Conservation (phyloP, 2,113 vertebrate genomes). For the Sorex araneus region DNA sequence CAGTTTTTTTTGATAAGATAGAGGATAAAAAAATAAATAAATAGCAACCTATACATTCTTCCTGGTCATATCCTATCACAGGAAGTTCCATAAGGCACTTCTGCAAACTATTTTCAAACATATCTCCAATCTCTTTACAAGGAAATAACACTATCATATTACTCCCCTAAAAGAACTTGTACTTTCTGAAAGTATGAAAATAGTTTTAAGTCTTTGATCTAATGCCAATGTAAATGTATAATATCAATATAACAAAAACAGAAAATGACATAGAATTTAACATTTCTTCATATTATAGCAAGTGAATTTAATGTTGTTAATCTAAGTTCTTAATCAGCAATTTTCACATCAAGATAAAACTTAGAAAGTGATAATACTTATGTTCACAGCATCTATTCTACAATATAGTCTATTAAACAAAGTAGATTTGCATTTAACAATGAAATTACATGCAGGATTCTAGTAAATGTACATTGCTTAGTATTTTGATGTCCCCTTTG, state of each 20-base stretch:
- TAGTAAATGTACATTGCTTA: not conserved
- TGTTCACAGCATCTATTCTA: not conserved
- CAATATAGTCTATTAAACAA: not conserved
- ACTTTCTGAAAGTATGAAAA: not conserved
- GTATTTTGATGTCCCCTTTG: not conserved
- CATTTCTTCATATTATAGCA: not conserved
- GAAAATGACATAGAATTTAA: constrained; percentile 7
- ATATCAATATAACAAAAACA: not conserved
- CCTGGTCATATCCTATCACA: constrained; percentile 7
- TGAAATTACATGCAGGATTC: not conserved
- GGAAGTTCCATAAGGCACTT: constrained; percentile 3
- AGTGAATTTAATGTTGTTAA: not conserved
- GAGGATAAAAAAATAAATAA: not conserved
- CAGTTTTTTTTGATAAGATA: not conserved
- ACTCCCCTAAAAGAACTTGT: not conserved
- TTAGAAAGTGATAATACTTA: not conserved
- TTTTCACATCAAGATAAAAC: constrained; percentile 12
- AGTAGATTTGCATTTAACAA: not conserved
- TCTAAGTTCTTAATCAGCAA: constrained; percentile 12
- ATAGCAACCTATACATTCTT: constrained; percentile 23
- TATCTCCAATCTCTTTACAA: not conserved
- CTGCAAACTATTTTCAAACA: not conserved
- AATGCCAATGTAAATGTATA: not conserved
- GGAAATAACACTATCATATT: constrained; percentile 13
- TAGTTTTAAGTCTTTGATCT: not conserved